These are phyloP conservation scores for Gonioctena quinquepunctata DNA, from an alignment of 1,140 invertebrate species.

Conservation along the genomic window DNA sequence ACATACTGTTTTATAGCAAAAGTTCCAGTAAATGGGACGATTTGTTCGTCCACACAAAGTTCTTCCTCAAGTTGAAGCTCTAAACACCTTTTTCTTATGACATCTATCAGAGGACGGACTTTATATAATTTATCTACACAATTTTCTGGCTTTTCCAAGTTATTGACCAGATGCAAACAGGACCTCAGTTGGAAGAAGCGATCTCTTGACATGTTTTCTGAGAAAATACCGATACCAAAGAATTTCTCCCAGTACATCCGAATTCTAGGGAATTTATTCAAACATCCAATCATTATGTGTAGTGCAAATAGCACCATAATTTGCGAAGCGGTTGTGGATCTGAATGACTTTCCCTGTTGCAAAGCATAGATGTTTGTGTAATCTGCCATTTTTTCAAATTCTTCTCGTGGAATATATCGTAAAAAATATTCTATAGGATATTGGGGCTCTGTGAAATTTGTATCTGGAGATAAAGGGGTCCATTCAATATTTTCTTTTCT, in stretches of 20 bases:
- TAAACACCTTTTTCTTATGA: neutral
- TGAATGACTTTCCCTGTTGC: no score
- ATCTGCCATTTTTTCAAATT: no score
- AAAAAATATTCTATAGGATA: neutral
- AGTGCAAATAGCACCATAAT: no score
- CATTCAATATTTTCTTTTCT: no score
- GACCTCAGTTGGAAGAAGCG: neutral
- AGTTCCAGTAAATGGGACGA: slow-evolving; percentile 49
- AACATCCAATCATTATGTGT: no score
- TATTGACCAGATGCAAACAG: neutral
- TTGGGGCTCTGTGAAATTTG: no score
- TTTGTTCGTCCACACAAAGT: slow-evolving; percentile 41
- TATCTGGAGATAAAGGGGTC: no score
- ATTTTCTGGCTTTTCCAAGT: neutral
- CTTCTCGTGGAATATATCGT: neutral
- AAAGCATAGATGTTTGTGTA: no score
- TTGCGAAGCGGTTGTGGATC: no score
- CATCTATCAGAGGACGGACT: neutral
- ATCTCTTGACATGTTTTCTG: neutral
- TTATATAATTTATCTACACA: neutral
- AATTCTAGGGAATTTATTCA: no score
- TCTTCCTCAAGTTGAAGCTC: neutral
- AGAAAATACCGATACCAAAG: neutral
- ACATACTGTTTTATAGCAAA: slow-evolving; percentile 29
- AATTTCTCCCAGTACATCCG: neutral